A percentile compares a stretch with the other conserved stretches of the same genome.
Evolutionary conservation across 2,888 invertebrate species (phyloP).

Genomic region (Latrodectus elegans): DNA sequence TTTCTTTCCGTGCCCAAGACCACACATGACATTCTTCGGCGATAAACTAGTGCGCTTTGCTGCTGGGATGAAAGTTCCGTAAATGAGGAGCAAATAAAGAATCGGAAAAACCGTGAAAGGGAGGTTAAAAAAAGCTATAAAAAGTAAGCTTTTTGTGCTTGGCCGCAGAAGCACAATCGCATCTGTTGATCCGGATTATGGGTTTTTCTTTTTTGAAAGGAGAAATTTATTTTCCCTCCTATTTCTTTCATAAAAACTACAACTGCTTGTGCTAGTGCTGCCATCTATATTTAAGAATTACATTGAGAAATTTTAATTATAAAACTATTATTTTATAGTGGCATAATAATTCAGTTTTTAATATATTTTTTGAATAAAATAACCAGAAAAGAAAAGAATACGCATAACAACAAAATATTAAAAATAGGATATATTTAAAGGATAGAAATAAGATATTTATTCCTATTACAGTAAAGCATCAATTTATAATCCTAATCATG

Average conservation of each 20-base stretch:
- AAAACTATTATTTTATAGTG: too few species aligned
- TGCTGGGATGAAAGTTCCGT: constrained; percentile 16
- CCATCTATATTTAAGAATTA: neutral
- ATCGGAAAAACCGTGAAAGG: constrained; percentile 34
- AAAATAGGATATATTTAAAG: too few species aligned
- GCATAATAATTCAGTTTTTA: too few species aligned
- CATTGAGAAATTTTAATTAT: too few species aligned
- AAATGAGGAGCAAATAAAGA: constrained; percentile 27
- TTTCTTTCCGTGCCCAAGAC: neutral
- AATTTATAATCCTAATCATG: too few species aligned
- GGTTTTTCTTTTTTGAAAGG: constrained; percentile 22
- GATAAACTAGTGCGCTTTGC: constrained; percentile 40
- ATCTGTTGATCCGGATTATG: constrained; percentile 63
- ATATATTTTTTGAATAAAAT: too few species aligned
- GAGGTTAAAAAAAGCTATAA: constrained; percentile 21
- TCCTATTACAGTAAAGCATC: too few species aligned
- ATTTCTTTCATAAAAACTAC: neutral
- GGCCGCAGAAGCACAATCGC: constrained; percentile 59
- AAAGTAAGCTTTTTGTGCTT: constrained; percentile 46
- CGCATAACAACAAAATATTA: too few species aligned
- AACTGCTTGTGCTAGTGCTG: constrained; percentile 20
- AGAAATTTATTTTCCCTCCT: neutral
- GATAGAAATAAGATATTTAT: too few species aligned
- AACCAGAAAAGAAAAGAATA: too few species aligned
- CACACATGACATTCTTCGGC: neutral